Percentiles rank a stretch among this genome's conserved stretches.
These are phyloP conservation scores for Hyles euphorbiae DNA, from an alignment of 1,140 invertebrate genomes.

Conservation along the genomic window DNA sequence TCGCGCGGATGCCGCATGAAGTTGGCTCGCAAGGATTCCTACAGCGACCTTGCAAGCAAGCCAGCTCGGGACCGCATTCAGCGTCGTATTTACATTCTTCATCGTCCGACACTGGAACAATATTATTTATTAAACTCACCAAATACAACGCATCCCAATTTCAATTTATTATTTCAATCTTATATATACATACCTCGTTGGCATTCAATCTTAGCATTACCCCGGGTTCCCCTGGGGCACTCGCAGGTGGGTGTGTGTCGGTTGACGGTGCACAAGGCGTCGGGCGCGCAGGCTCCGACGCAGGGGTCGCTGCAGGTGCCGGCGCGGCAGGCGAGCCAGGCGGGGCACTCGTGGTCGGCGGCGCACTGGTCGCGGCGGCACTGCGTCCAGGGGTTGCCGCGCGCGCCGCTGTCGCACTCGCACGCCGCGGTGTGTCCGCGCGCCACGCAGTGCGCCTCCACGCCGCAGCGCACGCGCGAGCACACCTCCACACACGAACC, in stretches of 20 bases:
- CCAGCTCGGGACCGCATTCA: slow-evolving; percentile 89
- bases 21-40: slow-evolving; percentile 89
- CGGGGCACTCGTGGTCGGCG: slow-evolving; percentile 83
- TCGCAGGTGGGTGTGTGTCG: slow-evolving; percentile 86
- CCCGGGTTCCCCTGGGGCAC: slow-evolving; percentile 88
- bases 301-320: slow-evolving; percentile 88
- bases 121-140: neutral
- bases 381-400: slow-evolving; percentile 84
- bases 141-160: neutral
- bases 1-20: slow-evolving; percentile 87
- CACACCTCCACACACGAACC: slow-evolving; percentile 90
- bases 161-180: neutral
- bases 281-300: slow-evolving; percentile 81
- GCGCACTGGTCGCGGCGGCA: slow-evolving; percentile 89
- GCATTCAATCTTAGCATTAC: slow-evolving; percentile 85
- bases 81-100: slow-evolving; percentile 86
- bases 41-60: slow-evolving; percentile 88
- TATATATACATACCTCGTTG: slow-evolving; percentile 63
- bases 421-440: slow-evolving; percentile 87
- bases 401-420: slow-evolving; percentile 84
- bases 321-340: slow-evolving; percentile 84
- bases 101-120: slow-evolving; percentile 16
- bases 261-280: slow-evolving; percentile 82
- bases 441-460: slow-evolving; percentile 85
- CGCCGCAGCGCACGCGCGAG: slow-evolving; percentile 86